Evolutionary conservation across 2,888 invertebrate genomes (phyloP), one percentile per base, ranked within the genome.

Genomic region (Diachrysia chrysitis): DNA sequence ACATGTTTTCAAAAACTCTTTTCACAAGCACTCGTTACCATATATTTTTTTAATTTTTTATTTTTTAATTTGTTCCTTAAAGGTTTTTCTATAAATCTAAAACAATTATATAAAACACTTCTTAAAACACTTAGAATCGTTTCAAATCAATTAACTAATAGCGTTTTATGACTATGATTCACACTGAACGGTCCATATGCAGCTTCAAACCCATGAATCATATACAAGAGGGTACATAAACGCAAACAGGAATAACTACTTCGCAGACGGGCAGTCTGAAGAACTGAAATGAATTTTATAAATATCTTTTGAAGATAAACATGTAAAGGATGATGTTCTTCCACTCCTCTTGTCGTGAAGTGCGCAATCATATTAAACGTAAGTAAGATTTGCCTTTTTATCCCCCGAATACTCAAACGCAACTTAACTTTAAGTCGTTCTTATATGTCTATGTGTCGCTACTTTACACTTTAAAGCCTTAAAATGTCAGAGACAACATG

Each of bases 231-330:
- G 67, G 67, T 77, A 81, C 73, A 73, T 79, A 72, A 73, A 76
- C 71, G 73, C 83, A 84, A 86, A 84, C 79, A 83, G 59, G 64
- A 76, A 71, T 62, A 19, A 61, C 42, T 7, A 63, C 51, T 62
- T 57, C 29, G 78, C 61, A 72, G 83, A 78, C 81, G 66, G 68
- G 78, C 70, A 75, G 79, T 84, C 82, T 82, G 76, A 73, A 84
- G 85, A 82, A 83, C 80, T 80, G 85, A 84, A 83, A 82, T 82
- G 79, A 83, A 82, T 79, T 70, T 80, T 83, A 76, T 78, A 82
- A 81, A 76, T 79, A 76, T 76, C 68, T 77, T 66, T 62, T 32
- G 61, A 74, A 79, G 66, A 69, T 66, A 78, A 69, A 78, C 69
- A 70, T 69, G 69, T 68, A 55, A 68, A 66, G 57, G 68, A 68